Conservation (phyloP, 2,797 vertebrate genomes). For the Pipistrellus pygmaeus region DNA sequence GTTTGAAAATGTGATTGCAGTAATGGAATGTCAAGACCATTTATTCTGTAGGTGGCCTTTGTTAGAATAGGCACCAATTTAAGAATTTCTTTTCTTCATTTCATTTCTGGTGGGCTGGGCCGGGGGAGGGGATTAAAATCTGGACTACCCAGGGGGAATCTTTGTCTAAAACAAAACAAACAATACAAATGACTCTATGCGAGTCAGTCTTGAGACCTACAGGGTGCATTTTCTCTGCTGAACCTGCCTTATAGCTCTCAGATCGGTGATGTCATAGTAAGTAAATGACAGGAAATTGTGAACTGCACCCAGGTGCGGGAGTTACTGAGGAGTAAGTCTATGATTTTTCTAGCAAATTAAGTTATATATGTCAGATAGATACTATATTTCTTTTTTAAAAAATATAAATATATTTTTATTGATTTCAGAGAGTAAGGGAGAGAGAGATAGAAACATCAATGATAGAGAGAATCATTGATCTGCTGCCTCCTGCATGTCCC, state of each 20-base stretch:
- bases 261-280: constrained; percentile 86
- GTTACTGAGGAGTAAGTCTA: constrained; percentile 61
- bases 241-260: constrained; percentile 66
- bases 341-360: constrained; percentile 61
- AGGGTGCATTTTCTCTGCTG: constrained; percentile 69
- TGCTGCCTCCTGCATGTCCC: no score
- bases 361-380: neutral
- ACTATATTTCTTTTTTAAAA: neutral
- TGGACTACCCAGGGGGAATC: constrained; percentile 64
- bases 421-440: no score
- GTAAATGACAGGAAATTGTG: constrained; percentile 80
- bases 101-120: constrained; percentile 64
- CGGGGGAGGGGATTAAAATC: neutral
- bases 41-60: constrained; percentile 67
- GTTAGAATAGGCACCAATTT: constrained; percentile 69
- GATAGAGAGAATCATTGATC: no score
- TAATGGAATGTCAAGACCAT: constrained; percentile 68
- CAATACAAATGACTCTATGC: constrained; percentile 36
- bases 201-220: constrained; percentile 26
- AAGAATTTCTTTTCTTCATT: constrained; percentile 60
- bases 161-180: constrained; percentile 72
- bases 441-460: no score
- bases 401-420: no score
- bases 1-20: constrained; percentile 78
- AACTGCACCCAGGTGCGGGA: constrained; percentile 70